Base-by-base conservation (phyloP, 2,113 vertebrate species). In the Chionodraco myersi region DNA sequence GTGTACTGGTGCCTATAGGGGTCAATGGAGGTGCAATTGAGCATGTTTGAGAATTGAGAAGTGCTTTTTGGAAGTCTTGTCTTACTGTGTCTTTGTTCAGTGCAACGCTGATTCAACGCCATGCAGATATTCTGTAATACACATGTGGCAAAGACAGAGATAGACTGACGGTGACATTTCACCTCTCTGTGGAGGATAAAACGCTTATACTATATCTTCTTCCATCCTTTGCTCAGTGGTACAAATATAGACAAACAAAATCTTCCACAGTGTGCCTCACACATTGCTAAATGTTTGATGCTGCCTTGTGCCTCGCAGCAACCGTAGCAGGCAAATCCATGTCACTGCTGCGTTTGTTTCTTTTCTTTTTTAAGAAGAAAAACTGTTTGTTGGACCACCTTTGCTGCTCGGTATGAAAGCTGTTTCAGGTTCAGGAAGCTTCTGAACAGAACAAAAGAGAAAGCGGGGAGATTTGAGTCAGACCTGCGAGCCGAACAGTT, bases 231-330 rank as follows among this genome's bases (percentile, higher is more conserved):
- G 60, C 77, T 78, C 80, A 60, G 72, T 82, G 84, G 80, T 84
- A 81, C 60, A 23, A 78, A 86, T 73, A 83, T 53, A 85, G 76
- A 84, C 59, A 58, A 85, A 86, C 78, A 69, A 80, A 68, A 72
- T 72, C 49, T 78, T 72, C 57, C 60, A 48, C 81, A 82, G 85
- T 84, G 77, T 61, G 59, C 65, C 71, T 85, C 82, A 61, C 80
- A 61, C 77, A 80, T 71, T 65, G 63, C 63, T 88, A 84, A 89
- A 87, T 79, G 79, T 89, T 88, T 90, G 86, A 89, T 92, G 84
- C 58, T 77, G 80, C 62, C 66, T 75, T 73, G 74, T 77, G 86
- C 80, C 86, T 82, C 44, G 47, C 54, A 80, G 82, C 87, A 63
- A 86, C 88, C 66, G 82, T 69, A 83, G 82, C 78, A 69, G 60